Evolutionary conservation across 2,888 invertebrate genomes (phyloP), one percentile per base, ranked within the genome.

Genomic region (Spicauda simplicius): DNA sequence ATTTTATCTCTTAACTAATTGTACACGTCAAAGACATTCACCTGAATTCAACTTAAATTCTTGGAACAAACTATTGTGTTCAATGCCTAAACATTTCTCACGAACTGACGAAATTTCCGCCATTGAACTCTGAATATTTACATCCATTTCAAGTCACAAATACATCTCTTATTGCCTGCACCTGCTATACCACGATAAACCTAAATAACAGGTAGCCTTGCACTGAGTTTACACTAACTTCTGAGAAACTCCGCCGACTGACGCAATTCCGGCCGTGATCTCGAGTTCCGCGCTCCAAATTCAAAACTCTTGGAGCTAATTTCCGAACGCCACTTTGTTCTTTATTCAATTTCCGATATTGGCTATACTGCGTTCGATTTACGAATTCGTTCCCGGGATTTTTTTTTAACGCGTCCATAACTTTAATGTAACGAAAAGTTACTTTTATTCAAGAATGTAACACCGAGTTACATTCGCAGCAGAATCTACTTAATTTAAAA

Each of bases 311-410:
- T 88, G 82, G 83, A 86, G 86, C 84, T 91, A 91, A 93, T 93
- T 91, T 93, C 93, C 93, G 91, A 90, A 86, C 87, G 89, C 84
- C 91, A 90, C 90, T 91, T 91, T 88, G 87, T 91, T 91, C 90
- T 91, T 90, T 90, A 92, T 91, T 92, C 89, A 91, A 93, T 93
- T 91, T 93, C 92, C 92, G 91, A 85, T 88, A 86, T 86, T 81
- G 85, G 79, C 79, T 45, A 55, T 55, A 81, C 80, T 78, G 75
- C 77, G 77, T 79, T 81, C 80, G 80, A 83, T 85, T 84, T 83
- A 81, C 73, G 77, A 79, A 80, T 81, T 77, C 73, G 61, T 67
- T 61, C 52, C 52, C 50, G 61, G n/a, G n/a, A n/a, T 67, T 62
- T 33, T 56, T 61, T 67, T 56, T 61, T 61, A 67, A 67, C 25